Conservation (phyloP, 2,797 vertebrate species). For the Pampus argenteus region DNA sequence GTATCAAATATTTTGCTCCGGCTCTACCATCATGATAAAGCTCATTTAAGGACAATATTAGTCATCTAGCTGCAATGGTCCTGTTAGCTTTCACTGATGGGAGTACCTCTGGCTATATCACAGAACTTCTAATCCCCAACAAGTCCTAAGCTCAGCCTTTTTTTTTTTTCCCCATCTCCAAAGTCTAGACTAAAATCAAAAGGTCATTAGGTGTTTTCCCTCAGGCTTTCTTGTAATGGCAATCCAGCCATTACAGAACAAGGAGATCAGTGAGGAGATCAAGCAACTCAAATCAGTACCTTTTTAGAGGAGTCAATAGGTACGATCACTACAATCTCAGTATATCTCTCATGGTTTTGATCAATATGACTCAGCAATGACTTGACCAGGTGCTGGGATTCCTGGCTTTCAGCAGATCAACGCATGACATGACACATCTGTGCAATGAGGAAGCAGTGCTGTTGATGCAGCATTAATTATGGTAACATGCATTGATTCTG, state of each 20-base stretch:
- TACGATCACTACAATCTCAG: constrained; percentile 12
- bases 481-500: constrained; percentile 8
- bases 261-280: constrained; percentile 49
- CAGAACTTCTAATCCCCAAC: constrained; percentile 40
- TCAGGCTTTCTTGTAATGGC: constrained; percentile 33
- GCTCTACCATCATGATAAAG: constrained; percentile 8
- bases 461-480: constrained; percentile 16
- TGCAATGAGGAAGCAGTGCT: not conserved
- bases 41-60: constrained; percentile 18
- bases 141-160: constrained; percentile 27
- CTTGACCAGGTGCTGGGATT: constrained; percentile 10
- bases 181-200: constrained; percentile 52
- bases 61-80: too few species aligned
- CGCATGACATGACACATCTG: constrained; percentile 9
- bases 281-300: constrained; percentile 44
- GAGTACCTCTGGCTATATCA: constrained; percentile 12
- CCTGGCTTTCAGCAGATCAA: constrained; percentile 12
- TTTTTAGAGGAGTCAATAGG: constrained; percentile 28
- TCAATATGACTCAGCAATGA: constrained; percentile 32
- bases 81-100: too few species aligned
- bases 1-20: constrained; percentile 32
- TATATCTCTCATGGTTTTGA: constrained; percentile 12
- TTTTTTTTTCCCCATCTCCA: constrained; percentile 25
- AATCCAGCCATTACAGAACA: constrained; percentile 39
- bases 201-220: constrained; percentile 48